Conservation (phyloP, 2,888 invertebrate species). For the Conomelus anceps region DNA sequence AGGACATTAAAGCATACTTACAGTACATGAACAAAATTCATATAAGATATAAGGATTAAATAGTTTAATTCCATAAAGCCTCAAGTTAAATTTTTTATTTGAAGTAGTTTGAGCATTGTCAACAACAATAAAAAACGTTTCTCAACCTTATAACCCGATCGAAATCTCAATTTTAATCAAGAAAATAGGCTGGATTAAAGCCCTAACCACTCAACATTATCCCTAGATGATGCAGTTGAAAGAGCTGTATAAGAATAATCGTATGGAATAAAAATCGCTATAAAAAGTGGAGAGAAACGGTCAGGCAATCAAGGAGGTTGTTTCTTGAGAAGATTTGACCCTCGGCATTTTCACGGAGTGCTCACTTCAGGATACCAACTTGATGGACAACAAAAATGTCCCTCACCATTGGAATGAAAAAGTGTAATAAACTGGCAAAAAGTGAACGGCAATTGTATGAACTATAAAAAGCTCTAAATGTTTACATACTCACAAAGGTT, state of each 20-base stretch:
- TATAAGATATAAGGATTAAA: too few species aligned
- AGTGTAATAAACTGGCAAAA: background rate
- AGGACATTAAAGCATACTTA: too few species aligned
- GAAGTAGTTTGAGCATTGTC: too few species aligned
- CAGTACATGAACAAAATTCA: too few species aligned
- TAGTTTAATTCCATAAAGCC: too few species aligned
- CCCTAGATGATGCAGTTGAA: background rate
- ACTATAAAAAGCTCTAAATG: background rate
- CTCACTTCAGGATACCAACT: background rate
- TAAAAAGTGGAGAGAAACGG: background rate
- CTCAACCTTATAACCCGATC: background rate
- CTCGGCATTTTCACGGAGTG: background rate
- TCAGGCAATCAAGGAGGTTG: background rate
- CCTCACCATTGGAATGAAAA: background rate
- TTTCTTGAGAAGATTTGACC: background rate
- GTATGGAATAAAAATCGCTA: background rate
- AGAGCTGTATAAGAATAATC: background rate
- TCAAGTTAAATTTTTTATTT: too few species aligned
- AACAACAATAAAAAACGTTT: background rate
- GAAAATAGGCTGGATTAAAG: background rate
- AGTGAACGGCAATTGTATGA: background rate
- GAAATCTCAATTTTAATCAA: background rate
- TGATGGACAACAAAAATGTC: background rate
- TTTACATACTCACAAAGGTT: background rate
- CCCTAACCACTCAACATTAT: background rate